Base-by-base conservation (phyloP, 2,113 vertebrate species). In the Mirounga angustirostris region DNA sequence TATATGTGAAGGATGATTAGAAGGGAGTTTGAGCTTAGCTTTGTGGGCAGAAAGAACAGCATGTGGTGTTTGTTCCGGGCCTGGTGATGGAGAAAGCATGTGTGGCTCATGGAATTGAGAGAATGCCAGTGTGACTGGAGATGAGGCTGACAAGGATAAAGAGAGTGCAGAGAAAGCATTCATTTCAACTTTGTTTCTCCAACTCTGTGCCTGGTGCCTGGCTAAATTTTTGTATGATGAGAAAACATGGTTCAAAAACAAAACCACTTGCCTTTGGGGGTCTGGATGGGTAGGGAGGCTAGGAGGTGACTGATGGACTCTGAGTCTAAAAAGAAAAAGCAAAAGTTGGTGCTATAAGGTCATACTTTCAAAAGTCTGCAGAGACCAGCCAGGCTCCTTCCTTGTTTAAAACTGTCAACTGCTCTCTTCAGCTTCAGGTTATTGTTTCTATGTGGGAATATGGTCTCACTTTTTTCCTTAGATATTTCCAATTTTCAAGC, bases 141-240 rank as follows among this genome's bases (percentile, higher is more conserved):
- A 26, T 73, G 28, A 36, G 50, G 50, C 15, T 43, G 52, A 63
- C 24, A 14, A 69, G 30, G 50, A 26, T 58, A 74, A 73, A 91
- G 19, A 5, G 54, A 33, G 43, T 50, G 46, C 15, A 73, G 56
- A 76, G 79, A 93, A 1, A n/a, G 83, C 30, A 40, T 90, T 90
- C 50, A 24, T 73, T 91, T 93, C 76, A 52, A 8, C 46, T 91
- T 91, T 61, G 61, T 90, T 97, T 91, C 40, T 89, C 36, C 19
- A 59, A 5, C 30, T 73, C 52, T 46, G 15, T 74, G 59, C n/a
- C 54, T 59, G 58, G 13, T 73, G 50, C 40, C 21, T 76, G 71
- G 40, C 52, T 92, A 56, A 71, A 7, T 93, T 26, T 94, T 88
- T 95, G 30, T 89, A 36, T 86, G 58, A 54, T 90, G 85, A 50